Evolutionary conservation across 30 jellyfish, hydroid and myxozoan genomes (phyloP), one percentile per base, ranked within the genome.

Genomic region (Aurelia coerulea): DNA sequence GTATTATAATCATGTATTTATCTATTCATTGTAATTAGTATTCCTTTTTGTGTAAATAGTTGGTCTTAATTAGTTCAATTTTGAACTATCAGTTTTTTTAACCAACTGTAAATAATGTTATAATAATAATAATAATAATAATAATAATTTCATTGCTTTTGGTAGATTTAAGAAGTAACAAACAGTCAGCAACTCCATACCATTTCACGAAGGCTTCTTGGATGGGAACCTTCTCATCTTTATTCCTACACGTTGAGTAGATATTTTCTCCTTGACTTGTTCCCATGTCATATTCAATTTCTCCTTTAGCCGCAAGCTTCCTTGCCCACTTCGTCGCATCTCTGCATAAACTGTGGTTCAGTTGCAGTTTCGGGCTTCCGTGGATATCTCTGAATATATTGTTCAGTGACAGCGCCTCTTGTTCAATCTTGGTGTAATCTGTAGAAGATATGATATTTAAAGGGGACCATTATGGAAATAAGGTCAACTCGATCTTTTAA

Each of bases 241-340:
- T 46, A 23, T 71, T 74, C 18, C 54, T 83, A 54, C 92, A 83
- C 4, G 83, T 73, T 15, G 92, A 83, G 16, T 69, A 83, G 14
- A 83, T 72, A 62, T 83, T 83, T 17, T 83, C 79, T 50, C 88
- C 96, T 39, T 87, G 83, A 19, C 41, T 42, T 5, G 86, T 78
- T 4, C 52, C 72, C 88, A 73, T 76, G 33, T 77, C 90, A 54
- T 87, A 78, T 74, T 77, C 79, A 23, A 60, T 39, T 13, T 41
- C 73, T 0, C 85, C 96, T 41, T 69, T 69, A 37, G 92, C 68
- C 59, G 99, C 97, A 29, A 95, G 69, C 1, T 68, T 32, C 9
- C 65, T 68, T 2, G 99, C 99, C 91, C 97, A 78, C 63, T 78
- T 67, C 68, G 73, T 70, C 2, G 99, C 99, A 42, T 95, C 97